A percentile compares a stretch with the other conserved stretches of the same genome.
Evolutionary conservation across 2,888 invertebrate genomes (phyloP).

Genomic region (Phorcus lineatus): DNA sequence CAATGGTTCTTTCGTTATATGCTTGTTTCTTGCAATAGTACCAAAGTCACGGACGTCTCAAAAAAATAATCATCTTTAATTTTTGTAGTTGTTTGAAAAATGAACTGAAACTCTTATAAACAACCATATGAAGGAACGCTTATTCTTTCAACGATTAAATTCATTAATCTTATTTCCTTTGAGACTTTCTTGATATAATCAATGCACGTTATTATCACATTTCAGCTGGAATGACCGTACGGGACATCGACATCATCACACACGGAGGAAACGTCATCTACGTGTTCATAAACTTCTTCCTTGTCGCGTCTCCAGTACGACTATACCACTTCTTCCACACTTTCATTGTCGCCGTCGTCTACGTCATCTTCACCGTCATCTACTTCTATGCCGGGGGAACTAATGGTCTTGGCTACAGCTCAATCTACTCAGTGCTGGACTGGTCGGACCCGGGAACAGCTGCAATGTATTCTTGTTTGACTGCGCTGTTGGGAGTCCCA

Average conservation of each 20-base stretch:
- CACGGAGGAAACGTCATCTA: conserved; percentile 86
- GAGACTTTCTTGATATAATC: no score
- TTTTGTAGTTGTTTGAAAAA: no score
- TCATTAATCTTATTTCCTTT: no score
- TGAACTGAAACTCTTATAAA: no score
- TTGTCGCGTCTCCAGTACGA: conserved; percentile 85
- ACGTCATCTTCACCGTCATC: conserved; percentile 81
- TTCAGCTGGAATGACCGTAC: conserved; percentile 26
- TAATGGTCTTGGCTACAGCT: conserved; percentile 80
- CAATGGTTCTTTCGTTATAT: no score
- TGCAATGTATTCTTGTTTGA: conserved; percentile 36
- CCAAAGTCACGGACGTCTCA: no score
- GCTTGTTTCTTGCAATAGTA: no score
- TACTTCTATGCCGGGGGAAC: conserved; percentile 85
- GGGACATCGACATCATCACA: conserved; percentile 32
- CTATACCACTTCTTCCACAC: conserved; percentile 77
- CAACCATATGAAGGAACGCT: no score
- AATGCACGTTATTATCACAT: not conserved
- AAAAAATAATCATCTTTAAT: no score
- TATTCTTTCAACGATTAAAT: no score
- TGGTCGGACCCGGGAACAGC: conserved; percentile 72
- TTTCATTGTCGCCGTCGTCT: conserved; percentile 59
- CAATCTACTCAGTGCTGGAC: conserved; percentile 80
- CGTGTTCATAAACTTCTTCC: conserved; percentile 84
- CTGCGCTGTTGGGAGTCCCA: conserved; percentile 49